phyloP scores from a whole-genome alignment of 2,888 invertebrate species.

The Ormyrus thymus region DNA sequence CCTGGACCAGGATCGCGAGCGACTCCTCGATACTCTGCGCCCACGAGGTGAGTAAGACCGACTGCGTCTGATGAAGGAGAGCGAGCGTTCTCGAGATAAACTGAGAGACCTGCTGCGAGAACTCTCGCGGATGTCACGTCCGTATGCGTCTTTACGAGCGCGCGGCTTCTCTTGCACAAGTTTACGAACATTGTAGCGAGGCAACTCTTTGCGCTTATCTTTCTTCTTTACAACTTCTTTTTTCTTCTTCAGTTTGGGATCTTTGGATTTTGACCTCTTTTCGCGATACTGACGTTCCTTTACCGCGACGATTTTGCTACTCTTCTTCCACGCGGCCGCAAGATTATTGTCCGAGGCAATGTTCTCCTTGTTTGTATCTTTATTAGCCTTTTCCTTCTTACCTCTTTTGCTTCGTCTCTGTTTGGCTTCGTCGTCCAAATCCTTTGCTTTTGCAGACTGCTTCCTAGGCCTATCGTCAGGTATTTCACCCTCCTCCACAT shows the following conservation, averaged over 20 bases:
- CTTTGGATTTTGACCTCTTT: slow-evolving; percentile 74
- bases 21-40: slow-evolving; percentile 54
- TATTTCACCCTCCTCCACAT: slow-evolving; percentile 73
- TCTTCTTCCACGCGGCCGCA: slow-evolving; percentile 81
- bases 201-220: slow-evolving; percentile 85
- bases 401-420: slow-evolving; percentile 73
- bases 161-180: slow-evolving; percentile 83
- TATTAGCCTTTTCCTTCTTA: slow-evolving; percentile 77
- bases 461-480: slow-evolving; percentile 59
- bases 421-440: slow-evolving; percentile 59
- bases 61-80: slow-evolving; percentile 67
- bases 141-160: slow-evolving; percentile 85
- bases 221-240: slow-evolving; percentile 74
- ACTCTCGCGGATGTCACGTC: slow-evolving; percentile 79
- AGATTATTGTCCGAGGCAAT: slow-evolving; percentile 74
- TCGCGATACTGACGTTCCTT: slow-evolving; percentile 88
- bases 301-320: slow-evolving; percentile 82
- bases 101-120: slow-evolving; percentile 65
- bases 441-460: slow-evolving; percentile 64
- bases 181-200: slow-evolving; percentile 88
- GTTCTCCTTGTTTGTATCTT: slow-evolving; percentile 77
- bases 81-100: slow-evolving; percentile 67
- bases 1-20: slow-evolving; percentile 60
- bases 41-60: slow-evolving; percentile 35
- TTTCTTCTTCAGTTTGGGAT: slow-evolving; percentile 71